These are phyloP conservation scores for Agriopis marginaria DNA, from an alignment of 2,888 invertebrate genomes.

Conservation along the genomic window DNA sequence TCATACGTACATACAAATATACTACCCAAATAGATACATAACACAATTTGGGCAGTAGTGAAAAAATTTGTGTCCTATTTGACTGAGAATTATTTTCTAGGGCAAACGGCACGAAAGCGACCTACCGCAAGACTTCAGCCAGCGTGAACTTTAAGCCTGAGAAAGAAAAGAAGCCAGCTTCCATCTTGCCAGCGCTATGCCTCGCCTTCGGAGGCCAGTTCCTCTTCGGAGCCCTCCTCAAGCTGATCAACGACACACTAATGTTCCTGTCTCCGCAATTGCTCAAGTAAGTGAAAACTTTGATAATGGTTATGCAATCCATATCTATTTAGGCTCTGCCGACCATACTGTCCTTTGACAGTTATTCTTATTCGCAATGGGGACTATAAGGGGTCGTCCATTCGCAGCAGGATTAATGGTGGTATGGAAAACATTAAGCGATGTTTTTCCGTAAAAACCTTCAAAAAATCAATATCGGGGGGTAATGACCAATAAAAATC, in stretches of 20 bases:
- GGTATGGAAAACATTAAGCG: too few species aligned
- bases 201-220: constrained; percentile 96
- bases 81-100: constrained; percentile 49
- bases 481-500: too few species aligned
- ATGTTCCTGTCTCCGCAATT: constrained; percentile 97
- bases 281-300: constrained; percentile 88
- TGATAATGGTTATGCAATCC: not conserved
- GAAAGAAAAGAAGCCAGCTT: constrained; percentile 90
- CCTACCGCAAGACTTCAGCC: constrained; percentile 89
- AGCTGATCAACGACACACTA: constrained; percentile 93
- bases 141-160: constrained; percentile 91
- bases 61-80: not conserved
- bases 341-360: not conserved
- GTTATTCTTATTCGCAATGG: too few species aligned
- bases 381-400: too few species aligned
- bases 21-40: not conserved
- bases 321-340: not conserved
- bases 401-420: too few species aligned
- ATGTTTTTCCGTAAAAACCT: too few species aligned
- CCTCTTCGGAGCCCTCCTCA: constrained; percentile 93
- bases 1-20: too few species aligned
- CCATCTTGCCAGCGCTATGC: constrained; percentile 93
- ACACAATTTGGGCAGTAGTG: not conserved
- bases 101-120: constrained; percentile 83
- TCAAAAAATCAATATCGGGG: too few species aligned